Evolutionary conservation across 2,888 invertebrate species (phyloP).

Genomic region (Arge pagana): DNA sequence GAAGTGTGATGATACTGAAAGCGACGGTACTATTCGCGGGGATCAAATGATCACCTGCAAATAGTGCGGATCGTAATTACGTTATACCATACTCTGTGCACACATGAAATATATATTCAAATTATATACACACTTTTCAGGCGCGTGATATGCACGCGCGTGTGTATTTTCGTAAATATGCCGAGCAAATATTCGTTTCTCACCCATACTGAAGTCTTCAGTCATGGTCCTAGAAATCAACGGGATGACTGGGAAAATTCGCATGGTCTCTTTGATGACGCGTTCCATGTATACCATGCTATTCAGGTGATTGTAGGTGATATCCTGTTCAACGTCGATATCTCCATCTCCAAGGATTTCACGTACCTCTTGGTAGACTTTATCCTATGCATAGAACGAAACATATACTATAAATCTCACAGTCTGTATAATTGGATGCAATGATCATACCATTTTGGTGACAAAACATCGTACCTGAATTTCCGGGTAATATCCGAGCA

Average conservation of each 20-base stretch:
- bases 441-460: no score
- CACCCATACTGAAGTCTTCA: conserved; percentile 61
- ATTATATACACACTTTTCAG: no score
- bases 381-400: conserved; percentile 40
- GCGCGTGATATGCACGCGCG: no score
- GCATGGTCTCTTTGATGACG: conserved; percentile 65
- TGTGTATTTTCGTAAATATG: no score
- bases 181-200: no score
- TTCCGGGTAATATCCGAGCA: conserved; percentile 38
- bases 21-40: conserved; percentile 34
- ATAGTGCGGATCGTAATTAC: neutral
- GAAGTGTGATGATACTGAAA: conserved; percentile 32
- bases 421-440: neutral
- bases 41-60: conserved; percentile 31
- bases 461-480: conserved; percentile 40
- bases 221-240: conserved; percentile 59
- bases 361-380: conserved; percentile 56
- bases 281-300: conserved; percentile 64
- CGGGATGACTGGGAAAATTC: conserved; percentile 63
- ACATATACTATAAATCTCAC: neutral
- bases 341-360: conserved; percentile 57
- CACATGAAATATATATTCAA: no score
- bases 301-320: conserved; percentile 60
- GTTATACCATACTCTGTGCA: no score
- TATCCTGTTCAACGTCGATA: conserved; percentile 50